These are phyloP conservation scores for Solenopsis fugax DNA, from an alignment of 1,140 invertebrate species.

Conservation along the genomic window DNA sequence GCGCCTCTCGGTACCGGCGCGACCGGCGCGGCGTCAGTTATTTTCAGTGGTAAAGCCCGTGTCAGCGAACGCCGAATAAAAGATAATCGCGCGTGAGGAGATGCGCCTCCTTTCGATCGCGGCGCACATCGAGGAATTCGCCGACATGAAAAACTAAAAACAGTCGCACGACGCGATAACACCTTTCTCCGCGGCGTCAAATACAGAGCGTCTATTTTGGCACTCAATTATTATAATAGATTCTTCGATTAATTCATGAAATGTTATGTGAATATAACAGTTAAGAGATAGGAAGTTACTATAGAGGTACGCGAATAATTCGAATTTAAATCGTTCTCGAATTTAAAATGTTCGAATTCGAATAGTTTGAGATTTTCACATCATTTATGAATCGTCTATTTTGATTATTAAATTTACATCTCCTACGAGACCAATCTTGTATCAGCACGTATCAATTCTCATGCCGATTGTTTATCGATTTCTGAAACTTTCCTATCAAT, in stretches of 20 bases:
- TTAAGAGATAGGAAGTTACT: neutral
- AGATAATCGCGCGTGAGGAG: conserved; percentile 50
- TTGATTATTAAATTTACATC: too few species aligned
- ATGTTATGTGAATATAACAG: neutral
- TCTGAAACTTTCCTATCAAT: too few species aligned
- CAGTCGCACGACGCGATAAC: conserved; percentile 3
- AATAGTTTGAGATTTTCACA: too few species aligned
- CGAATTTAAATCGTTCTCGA: too few species aligned
- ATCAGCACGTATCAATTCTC: too few species aligned
- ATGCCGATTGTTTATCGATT: too few species aligned
- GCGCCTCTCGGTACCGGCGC: conserved; percentile 51
- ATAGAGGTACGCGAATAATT: neutral
- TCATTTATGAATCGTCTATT: too few species aligned
- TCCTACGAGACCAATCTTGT: too few species aligned
- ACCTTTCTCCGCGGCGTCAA: neutral
- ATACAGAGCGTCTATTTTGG: neutral
- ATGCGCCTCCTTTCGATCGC: conserved; percentile 46
- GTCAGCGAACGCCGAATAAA: conserved; percentile 62
- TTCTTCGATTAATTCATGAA: conserved; percentile 9
- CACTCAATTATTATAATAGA: neutral
- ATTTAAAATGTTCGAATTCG: too few species aligned
- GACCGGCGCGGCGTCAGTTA: conserved; percentile 28
- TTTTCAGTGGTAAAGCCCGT: conserved; percentile 55
- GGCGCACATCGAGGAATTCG: conserved; percentile 11
- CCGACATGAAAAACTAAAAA: neutral